These are phyloP conservation scores for Drosophila teissieri DNA, from an alignment of 1,140 invertebrate species.

Conservation along the genomic window DNA sequence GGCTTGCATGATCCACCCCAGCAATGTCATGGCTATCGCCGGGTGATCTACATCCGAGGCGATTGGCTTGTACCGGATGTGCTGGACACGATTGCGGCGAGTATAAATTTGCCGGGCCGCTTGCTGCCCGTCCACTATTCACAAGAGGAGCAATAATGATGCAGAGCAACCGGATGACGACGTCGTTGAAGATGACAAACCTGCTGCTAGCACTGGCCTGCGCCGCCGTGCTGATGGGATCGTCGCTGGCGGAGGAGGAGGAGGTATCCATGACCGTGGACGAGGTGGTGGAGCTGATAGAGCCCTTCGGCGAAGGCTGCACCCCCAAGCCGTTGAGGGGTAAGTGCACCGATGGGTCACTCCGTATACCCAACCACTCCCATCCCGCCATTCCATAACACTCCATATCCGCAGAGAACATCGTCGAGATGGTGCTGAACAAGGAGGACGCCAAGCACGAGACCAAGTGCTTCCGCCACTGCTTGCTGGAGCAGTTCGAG, in stretches of 20 bases:
- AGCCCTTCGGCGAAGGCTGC: slow-evolving; percentile 56
- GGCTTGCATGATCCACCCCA: slow-evolving; percentile 33
- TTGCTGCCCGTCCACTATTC: slow-evolving; percentile 9
- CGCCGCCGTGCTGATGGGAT: slow-evolving; percentile 16
- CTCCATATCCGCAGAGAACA: slow-evolving; percentile 20
- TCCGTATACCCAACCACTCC: too few species aligned
- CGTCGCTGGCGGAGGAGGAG: slow-evolving; percentile 45
- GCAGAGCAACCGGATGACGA: slow-evolving; percentile 10
- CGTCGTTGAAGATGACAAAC: neutral
- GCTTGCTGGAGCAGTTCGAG: slow-evolving; percentile 69
- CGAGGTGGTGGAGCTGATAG: slow-evolving; percentile 62
- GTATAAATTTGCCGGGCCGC: slow-evolving; percentile 22
- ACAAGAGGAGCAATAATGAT: slow-evolving; percentile 14
- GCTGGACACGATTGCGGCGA: neutral
- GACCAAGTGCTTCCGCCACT: slow-evolving; percentile 71
- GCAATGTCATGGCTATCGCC: slow-evolving; percentile 40
- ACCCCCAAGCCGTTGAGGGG: slow-evolving; percentile 47
- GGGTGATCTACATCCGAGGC: slow-evolving; percentile 37
- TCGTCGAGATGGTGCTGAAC: slow-evolving; percentile 64
- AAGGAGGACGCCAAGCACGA: slow-evolving; percentile 53
- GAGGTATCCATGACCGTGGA: slow-evolving; percentile 40
- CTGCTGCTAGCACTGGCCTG: slow-evolving; percentile 32
- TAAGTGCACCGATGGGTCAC: slow-evolving; percentile 20
- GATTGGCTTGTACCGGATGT: slow-evolving; percentile 41
- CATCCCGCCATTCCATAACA: neutral